Conservation (phyloP, 2,113 vertebrate species). For the Spheniscus mendiculus region DNA sequence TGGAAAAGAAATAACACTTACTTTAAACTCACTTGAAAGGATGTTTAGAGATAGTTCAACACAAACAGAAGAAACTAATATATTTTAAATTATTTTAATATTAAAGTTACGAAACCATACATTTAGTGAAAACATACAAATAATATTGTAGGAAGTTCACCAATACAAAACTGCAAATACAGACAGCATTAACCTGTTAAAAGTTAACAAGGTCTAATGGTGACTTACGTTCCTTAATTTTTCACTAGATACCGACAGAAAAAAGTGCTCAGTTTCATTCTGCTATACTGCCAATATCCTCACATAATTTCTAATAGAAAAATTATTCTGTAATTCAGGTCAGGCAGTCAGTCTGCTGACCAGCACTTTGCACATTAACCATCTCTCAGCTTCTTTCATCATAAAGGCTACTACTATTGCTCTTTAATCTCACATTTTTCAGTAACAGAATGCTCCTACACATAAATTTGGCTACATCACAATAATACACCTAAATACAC, state of each 20-base stretch:
- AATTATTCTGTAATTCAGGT: background rate
- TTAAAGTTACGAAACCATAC: background rate
- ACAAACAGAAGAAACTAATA: background rate
- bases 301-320: background rate
- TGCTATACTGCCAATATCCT: background rate
- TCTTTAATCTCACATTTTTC: background rate
- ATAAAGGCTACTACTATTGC: background rate
- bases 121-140: background rate
- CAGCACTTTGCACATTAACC: background rate
- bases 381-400: background rate
- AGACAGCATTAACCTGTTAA: background rate
- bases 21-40: background rate
- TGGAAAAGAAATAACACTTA: background rate
- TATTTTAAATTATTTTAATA: background rate
- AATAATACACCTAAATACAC: background rate
- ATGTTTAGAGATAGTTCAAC: background rate
- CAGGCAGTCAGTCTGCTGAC: background rate
- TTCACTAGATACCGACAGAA: background rate
- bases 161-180: background rate
- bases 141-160: background rate
- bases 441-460: background rate
- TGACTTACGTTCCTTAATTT: background rate
- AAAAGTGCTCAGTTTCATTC: background rate
- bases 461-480: background rate
- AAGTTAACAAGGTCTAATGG: background rate